phyloP scores from a whole-genome alignment of 2,797 vertebrate species.

The Etheostoma nigrum region DNA sequence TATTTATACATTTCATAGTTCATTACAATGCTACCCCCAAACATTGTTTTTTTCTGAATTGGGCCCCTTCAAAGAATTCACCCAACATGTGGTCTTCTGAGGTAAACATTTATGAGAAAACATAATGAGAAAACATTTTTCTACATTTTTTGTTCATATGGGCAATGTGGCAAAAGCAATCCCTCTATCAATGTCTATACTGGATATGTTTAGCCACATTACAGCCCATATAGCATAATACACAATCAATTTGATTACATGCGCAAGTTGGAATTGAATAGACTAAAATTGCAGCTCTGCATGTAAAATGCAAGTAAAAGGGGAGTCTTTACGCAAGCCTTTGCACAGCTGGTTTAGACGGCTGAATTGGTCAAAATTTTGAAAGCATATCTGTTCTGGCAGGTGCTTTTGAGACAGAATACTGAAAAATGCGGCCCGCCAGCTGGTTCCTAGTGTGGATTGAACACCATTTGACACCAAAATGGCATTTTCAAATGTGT shows the following conservation, averaged over 20 bases:
- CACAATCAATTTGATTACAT: background rate
- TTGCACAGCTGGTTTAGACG: background rate
- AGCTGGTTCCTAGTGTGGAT: background rate
- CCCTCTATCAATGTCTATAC: background rate
- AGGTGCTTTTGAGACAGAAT: background rate
- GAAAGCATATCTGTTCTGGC: conserved; percentile 1
- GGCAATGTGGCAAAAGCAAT: background rate
- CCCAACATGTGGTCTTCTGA: background rate
- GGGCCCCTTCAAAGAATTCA: background rate
- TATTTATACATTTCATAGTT: conserved; percentile 11
- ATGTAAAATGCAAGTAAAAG: background rate
- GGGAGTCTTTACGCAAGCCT: background rate
- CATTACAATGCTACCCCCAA: background rate
- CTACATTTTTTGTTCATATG: background rate
- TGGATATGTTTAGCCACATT: background rate
- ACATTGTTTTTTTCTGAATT: background rate
- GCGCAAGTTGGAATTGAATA: background rate
- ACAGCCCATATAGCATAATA: background rate
- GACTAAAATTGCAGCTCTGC: conserved; percentile 10
- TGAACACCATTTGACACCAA: background rate
- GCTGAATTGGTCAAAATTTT: background rate
- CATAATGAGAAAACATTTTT: background rate
- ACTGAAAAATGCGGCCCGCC: background rate
- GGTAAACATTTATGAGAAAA: too few relatives aligned
- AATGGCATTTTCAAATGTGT: background rate